Evolutionary conservation across 2,888 invertebrate species (phyloP), one percentile per base, ranked within the genome.

Genomic region (Nasonia oneida): DNA sequence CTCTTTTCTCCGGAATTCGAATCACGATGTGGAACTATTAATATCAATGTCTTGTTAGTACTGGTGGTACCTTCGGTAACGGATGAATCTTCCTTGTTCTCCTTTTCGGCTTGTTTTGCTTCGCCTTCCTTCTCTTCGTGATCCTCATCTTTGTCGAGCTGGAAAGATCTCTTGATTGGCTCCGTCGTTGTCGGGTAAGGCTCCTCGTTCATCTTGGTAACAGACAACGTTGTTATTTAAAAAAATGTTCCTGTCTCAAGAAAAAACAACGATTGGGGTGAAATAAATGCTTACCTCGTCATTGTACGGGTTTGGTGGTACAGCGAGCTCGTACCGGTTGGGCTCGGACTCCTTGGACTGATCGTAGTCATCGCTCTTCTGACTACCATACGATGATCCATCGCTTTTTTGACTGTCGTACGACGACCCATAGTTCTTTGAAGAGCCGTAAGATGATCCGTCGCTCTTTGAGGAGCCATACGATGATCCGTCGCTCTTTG

Each of bases 141-240:
- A 23, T 18, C 18, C 6, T 67, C 67, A 1, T 29, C 67, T n/a
- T 29, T 67, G 67, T 67, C 29, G 3, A 67, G 29, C 29, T 67
- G 29, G 33, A 67, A 67, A 3, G 70, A 76, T 15, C 76, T n/a
- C 33, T 82, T 76, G 37, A 23, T 15, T 18, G 82, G 23, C 3
- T 81, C 61, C 29, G 42, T 74, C n/a, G 61, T 14, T 15, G 15
- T 29, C 5, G 47, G 10, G 8, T 29, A 29, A 39, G 57, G 57
- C 14, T 81, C 73, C 12, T 81, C n/a, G 23, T 81, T 64, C 33
- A 81, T 81, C 81, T 81, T 75, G 14, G 75, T 50, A 75, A 50
- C 18, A 75, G 12, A 47, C 33, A 42, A 10, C 74, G 74, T 47
- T 18, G 10, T 18, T 42, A n/a, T 39, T 70, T 12, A 42, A 14